Base-by-base conservation (phyloP, 2,113 vertebrate genomes). In the Phylloscopus trochiloides region DNA sequence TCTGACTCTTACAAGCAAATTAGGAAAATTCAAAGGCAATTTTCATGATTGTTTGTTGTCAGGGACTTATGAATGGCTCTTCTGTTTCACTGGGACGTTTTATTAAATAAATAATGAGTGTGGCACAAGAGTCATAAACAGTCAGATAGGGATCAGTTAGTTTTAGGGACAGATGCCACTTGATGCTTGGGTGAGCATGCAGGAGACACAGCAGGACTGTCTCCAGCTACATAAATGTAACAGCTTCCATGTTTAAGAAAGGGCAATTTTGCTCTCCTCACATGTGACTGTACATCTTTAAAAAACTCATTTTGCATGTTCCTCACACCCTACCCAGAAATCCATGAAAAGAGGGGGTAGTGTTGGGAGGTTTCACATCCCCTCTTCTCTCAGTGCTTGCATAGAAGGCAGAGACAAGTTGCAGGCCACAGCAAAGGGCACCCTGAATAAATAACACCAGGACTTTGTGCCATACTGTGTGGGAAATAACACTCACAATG, bases 1-100 rank as follows among this genome's bases (percentile, higher is more conserved):
- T 95, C 76, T 95, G 94, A 82, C 54, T 91, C 78, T 95, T 89
- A 84, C 58, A 72, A 90, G 92, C 32, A 92, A 97, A 96, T 97
- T 95, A 97, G 88, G 31, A 50, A 90, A 96, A 97, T 95, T 97
- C 92, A 95, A 92, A 96, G 72, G 90, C 78, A 96, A 94, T 97
- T 97, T 97, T 96, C 81, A 29, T 88, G 92, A 86, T 94, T 96
- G 88, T 68, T 96, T 96, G 92, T 92, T 97, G 94, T 97, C 61
- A 34, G 79, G 81, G 74, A 54, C 70, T 93, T 97, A 93, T 94
- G 63, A 96, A 94, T 78, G 32, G 29, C 88, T 95, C 62, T 92
- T 97, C 92, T 82, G 77, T 72, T 97, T 93, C 82, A 90, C 43
- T 88, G 88, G 61, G 67, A 78, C 0, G 3, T 93, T 89, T 70